These are phyloP conservation scores for Amphimallon solstitiale DNA, from an alignment of 2,888 invertebrate genomes.

Conservation along the genomic window DNA sequence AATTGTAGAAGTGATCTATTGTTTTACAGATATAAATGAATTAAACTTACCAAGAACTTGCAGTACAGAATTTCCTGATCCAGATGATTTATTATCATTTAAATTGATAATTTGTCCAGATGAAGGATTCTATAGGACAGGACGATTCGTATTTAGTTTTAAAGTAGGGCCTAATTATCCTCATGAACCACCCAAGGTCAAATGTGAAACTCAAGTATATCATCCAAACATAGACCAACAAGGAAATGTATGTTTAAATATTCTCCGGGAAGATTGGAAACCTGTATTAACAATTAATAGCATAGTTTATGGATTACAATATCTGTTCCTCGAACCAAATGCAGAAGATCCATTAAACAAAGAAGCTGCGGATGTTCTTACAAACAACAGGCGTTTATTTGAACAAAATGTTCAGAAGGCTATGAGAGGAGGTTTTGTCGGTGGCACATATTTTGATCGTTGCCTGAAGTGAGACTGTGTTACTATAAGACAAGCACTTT, in stretches of 20 bases:
- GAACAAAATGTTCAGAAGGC: constrained; percentile 97
- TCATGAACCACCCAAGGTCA: constrained; percentile 98
- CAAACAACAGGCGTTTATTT: constrained; percentile 91
- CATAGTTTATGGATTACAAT: constrained; percentile 97
- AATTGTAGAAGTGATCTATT: constrained; percentile 13
- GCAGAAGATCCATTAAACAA: constrained; percentile 98
- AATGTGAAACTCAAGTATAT: constrained; percentile 93
- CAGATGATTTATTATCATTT: constrained; percentile 95
- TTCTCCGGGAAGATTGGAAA: constrained; percentile 98
- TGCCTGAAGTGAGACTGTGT: constrained; percentile 84
- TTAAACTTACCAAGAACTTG: constrained; percentile 97
- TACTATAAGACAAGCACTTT: constrained; percentile 35
- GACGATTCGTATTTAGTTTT: constrained; percentile 96
- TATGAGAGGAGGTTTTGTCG: constrained; percentile 95
- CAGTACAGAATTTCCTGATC: constrained; percentile 94
- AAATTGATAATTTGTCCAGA: constrained; percentile 96
- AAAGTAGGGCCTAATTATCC: constrained; percentile 98
- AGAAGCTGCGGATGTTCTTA: constrained; percentile 97
- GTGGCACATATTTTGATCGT: constrained; percentile 93
- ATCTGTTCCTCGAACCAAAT: constrained; percentile 97
- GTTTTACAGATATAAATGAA: constrained; percentile 91
- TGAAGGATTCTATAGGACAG: constrained; percentile 96
- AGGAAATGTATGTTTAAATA: constrained; percentile 97
- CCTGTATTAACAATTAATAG: constrained; percentile 97
- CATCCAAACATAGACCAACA: constrained; percentile 99